Evolutionary conservation across 2,113 vertebrate species (phyloP), one percentile per base, ranked within the genome.

Genomic region (Monopterus albus): DNA sequence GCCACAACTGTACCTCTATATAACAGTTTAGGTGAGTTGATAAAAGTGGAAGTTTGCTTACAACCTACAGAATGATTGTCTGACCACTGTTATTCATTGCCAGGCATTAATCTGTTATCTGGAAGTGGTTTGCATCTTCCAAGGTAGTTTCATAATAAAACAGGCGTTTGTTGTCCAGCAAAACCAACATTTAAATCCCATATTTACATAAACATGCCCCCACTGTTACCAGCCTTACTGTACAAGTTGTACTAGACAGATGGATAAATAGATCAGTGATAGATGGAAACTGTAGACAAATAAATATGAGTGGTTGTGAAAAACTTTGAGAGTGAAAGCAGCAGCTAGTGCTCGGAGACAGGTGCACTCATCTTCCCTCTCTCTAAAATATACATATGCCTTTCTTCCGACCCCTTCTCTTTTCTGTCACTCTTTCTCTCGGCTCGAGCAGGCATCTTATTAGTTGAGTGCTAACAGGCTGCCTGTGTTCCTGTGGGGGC

Each of bases 391-490:
- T 82, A 77, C 68, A 69, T 74, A 63, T 88, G 70, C 51, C 70
- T 75, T 42, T 53, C 26, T 21, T 43, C 47, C 15, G 18, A 10
- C n/a, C 20, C 18, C 23, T 18, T 36, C 28, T 56, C 29, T 26
- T 36, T 65, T 57, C 18, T 33, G 39, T 70, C 42, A 29, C 36
- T 62, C 58, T 35, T 29, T 62, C 50, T 55, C 31, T 51, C 58
- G 35, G 51, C 72, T 81, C 75, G 50, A 80, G 65, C 75, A 66
- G 73, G 72, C 49, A 28, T 82, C 85, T 83, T 87, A 86, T 85
- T 87, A 88, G 79, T 79, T 7, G 72, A 80, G 64, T 50, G 25
- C 81, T 82, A 86, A 87, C 87, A 85, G 87, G 70, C 80, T 80
- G 83, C 17, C 75, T 50, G 79, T 65, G 75, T 74, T 86, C 82